Evolutionary conservation across 2,888 invertebrate species (phyloP).

Genomic region (Cryptocephalus moraei): DNA sequence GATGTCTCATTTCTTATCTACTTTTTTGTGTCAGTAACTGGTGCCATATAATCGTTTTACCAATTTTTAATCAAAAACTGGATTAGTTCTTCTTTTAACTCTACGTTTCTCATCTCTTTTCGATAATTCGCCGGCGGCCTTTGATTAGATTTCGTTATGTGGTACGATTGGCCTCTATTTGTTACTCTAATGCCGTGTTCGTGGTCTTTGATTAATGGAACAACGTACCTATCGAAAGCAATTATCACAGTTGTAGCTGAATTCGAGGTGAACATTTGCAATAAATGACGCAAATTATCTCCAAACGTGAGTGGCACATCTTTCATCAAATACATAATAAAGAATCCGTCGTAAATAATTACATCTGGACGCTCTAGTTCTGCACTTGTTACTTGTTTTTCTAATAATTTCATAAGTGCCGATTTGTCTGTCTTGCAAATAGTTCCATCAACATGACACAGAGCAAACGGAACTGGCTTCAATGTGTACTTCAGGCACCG

Average conservation of each 20-base stretch:
- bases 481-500: conserved; percentile 5
- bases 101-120: conserved; percentile 11
- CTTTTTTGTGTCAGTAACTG: too few relatives aligned
- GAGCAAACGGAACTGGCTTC: conserved; percentile 7
- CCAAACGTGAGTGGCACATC: background rate
- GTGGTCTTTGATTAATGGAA: conserved; percentile 13
- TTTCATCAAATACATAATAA: background rate
- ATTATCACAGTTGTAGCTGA: too few relatives aligned
- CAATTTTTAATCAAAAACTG: background rate
- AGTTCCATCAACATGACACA: conserved; percentile 6
- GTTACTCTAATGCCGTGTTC: conserved; percentile 15
- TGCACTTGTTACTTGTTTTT: too few relatives aligned
- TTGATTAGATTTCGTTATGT: conserved; percentile 21
- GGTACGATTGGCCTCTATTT: conserved; percentile 15
- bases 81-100: background rate
- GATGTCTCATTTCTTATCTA: too few relatives aligned
- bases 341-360: too few relatives aligned
- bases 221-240: too few relatives aligned
- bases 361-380: too few relatives aligned
- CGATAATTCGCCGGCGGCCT: conserved; percentile 16
- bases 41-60: too few relatives aligned
- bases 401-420: conserved; percentile 3
- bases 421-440: conserved; percentile 9
- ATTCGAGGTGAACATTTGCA: background rate
- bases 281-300: background rate